These are phyloP conservation scores for Pammene aurita DNA, from an alignment of 2,888 invertebrate genomes.

Conservation along the genomic window DNA sequence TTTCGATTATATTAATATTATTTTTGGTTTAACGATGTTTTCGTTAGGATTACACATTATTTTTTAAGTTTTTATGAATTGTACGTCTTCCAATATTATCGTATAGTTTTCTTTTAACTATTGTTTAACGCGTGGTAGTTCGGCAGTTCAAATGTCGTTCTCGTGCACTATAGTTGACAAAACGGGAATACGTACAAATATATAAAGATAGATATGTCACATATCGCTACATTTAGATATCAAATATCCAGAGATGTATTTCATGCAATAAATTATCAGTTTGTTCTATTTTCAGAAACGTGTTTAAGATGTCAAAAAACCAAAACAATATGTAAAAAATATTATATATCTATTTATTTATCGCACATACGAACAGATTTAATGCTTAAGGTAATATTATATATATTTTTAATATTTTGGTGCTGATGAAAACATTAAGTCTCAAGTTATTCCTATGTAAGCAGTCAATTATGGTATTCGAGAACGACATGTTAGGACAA, in stretches of 20 bases:
- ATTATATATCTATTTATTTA: too few relatives aligned
- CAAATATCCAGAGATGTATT: too few relatives aligned
- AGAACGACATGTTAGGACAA: neutral
- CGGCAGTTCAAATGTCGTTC: neutral
- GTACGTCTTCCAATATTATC: slow-evolving; percentile 71
- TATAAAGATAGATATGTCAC: neutral
- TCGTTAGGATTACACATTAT: slow-evolving; percentile 46
- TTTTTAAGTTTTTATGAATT: slow-evolving; percentile 59
- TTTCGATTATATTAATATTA: slow-evolving; percentile 43
- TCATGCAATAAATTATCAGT: too few relatives aligned
- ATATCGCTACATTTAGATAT: neutral
- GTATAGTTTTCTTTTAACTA: slow-evolving; percentile 52
- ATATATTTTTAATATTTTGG: too few relatives aligned
- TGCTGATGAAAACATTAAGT: neutral
- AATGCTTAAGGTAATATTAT: too few relatives aligned
- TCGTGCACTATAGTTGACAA: neutral
- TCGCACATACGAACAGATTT: too few relatives aligned
- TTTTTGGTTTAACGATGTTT: slow-evolving; percentile 46
- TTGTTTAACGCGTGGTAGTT: slow-evolving; percentile 55
- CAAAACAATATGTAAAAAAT: neutral
- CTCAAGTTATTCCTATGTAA: neutral
- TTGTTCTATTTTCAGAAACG: neutral
- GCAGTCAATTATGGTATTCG: neutral
- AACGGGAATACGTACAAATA: too few relatives aligned
- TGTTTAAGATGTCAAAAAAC: neutral